phyloP scores from a whole-genome alignment of 2,797 vertebrate species.

The Pseudopleuronectes americanus region DNA sequence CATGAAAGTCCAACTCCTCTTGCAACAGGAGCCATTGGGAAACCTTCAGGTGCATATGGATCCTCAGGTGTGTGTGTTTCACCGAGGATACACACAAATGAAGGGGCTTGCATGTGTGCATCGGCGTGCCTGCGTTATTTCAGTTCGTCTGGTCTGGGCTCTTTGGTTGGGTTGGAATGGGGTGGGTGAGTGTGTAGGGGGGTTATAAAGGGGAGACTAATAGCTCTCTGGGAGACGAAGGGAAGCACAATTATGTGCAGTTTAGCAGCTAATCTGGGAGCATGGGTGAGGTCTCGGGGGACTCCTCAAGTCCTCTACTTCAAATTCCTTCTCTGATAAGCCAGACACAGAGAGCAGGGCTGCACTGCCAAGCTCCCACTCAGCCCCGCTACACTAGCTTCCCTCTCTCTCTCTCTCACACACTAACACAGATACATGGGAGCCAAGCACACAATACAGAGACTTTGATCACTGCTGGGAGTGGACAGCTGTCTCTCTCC shows the following conservation, averaged over 20 bases:
- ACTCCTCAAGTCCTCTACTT: conserved; percentile 90
- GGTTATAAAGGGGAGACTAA: conserved; percentile 90
- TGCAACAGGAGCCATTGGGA: neutral
- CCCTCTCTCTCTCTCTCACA: conserved; percentile 5
- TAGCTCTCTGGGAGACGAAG: conserved; percentile 91
- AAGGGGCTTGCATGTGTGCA: conserved; percentile 29
- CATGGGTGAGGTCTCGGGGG: conserved; percentile 91
- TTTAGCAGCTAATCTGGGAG: conserved; percentile 95
- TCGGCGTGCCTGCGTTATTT: conserved; percentile 50
- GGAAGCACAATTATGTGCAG: conserved; percentile 95
- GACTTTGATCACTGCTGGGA: conserved; percentile 3
- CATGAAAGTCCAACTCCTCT: conserved; percentile 16
- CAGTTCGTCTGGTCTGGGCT: conserved; percentile 45
- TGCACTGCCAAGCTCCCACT: conserved; percentile 76
- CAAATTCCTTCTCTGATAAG: conserved; percentile 95
- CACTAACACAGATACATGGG: conserved; percentile 25
- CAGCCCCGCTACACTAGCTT: conserved; percentile 46
- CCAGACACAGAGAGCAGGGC: conserved; percentile 78
- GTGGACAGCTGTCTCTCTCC: conserved; percentile 10
- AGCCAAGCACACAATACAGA: conserved; percentile 47
- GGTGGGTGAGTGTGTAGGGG: conserved; percentile 12
- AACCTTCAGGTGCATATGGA: too few relatives aligned
- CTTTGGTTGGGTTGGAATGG: conserved; percentile 17
- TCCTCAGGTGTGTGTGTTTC: neutral
- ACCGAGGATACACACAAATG: conserved; percentile 33